Conservation (phyloP, 2,888 invertebrate genomes). For the Heliconius aoede region DNA sequence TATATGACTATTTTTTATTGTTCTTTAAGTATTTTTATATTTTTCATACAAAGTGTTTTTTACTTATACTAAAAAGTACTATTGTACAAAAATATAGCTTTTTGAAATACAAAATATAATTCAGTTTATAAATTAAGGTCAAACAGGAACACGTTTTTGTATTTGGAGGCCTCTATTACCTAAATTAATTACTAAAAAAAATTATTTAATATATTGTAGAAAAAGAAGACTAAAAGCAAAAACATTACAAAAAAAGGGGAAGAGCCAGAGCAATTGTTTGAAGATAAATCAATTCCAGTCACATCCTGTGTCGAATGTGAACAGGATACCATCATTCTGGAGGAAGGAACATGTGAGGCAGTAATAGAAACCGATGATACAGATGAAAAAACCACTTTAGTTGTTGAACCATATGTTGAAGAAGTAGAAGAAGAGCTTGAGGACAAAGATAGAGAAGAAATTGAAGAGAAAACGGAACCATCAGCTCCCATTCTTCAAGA, state of each 20-base stretch:
- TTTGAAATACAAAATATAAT: too few relatives aligned
- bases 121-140: not conserved
- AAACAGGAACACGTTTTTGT: not conserved
- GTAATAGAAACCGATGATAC: constrained; percentile 11
- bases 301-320: not conserved
- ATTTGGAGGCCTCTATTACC: not conserved
- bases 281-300: not conserved
- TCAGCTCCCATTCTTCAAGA: constrained; percentile 69
- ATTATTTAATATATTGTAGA: constrained; percentile 56
- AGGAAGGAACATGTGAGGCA: constrained; percentile 1
- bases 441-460: constrained; percentile 24
- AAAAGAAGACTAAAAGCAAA: constrained; percentile 68
- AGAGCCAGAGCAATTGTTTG: constrained; percentile 15
- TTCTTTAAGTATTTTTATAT: not conserved
- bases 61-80: not conserved
- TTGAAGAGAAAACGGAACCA: constrained; percentile 52
- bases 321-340: not conserved
- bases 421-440: constrained; percentile 21
- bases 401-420: constrained; percentile 19
- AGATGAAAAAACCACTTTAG: constrained; percentile 15
- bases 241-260: constrained; percentile 39
- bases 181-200: not conserved
- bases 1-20: not conserved
- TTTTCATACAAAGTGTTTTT: not conserved
- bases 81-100: not conserved